Percentiles rank a stretch among this genome's conserved stretches.
These are phyloP conservation scores for Anoplolepis gracilipes DNA, from an alignment of 1,140 invertebrate genomes.

Conservation along the genomic window DNA sequence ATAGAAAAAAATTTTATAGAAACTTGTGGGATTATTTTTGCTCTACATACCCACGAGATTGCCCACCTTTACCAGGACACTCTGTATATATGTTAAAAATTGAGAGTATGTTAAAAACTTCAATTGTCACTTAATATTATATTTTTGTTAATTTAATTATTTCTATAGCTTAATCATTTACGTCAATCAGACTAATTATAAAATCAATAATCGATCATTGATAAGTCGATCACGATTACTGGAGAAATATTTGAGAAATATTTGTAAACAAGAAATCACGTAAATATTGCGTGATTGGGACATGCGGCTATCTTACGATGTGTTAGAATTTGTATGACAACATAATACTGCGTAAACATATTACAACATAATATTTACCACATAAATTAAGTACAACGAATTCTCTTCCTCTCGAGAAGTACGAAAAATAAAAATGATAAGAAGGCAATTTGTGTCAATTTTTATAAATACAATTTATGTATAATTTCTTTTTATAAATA, in stretches of 20 bases:
- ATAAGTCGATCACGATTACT: not conserved
- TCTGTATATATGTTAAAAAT: no score
- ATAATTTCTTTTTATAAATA: conserved; percentile 11
- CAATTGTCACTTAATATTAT: no score
- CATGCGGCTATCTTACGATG: conserved; percentile 4
- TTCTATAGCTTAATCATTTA: not conserved
- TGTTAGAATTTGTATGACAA: not conserved
- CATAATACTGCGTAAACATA: not conserved
- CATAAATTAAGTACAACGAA: not conserved
- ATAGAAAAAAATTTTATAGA: no score
- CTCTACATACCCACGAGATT: no score
- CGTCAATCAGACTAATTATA: not conserved
- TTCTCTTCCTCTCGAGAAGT: not conserved
- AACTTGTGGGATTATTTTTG: no score
- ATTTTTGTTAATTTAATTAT: no score
- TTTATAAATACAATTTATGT: conserved; percentile 20
- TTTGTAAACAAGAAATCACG: conserved; percentile 14
- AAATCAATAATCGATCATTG: not conserved
- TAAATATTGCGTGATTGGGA: conserved; percentile 13
- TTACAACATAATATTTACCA: not conserved
- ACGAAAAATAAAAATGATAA: not conserved
- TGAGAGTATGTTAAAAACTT: no score
- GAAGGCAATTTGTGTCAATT: not conserved
- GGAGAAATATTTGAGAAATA: no score
- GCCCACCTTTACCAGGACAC: no score